phyloP scores from a whole-genome alignment of 1,140 invertebrate species.

The Polypedilum vanderplanki region DNA sequence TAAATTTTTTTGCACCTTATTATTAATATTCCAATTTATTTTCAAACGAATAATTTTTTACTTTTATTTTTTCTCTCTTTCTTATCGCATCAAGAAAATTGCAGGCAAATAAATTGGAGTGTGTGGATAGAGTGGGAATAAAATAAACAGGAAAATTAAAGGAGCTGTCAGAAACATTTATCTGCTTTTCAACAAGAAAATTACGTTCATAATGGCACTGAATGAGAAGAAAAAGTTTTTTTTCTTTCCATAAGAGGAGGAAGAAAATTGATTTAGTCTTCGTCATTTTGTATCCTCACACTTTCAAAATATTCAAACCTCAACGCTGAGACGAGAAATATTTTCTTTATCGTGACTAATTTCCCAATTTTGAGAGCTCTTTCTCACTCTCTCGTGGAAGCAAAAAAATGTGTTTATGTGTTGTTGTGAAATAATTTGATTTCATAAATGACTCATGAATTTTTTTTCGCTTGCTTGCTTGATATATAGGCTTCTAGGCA shows the following conservation, averaged over 20 bases:
- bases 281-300: background rate
- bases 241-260: background rate
- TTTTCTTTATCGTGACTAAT: slow-evolving; percentile 27
- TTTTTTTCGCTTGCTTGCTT: background rate
- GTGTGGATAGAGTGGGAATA: background rate
- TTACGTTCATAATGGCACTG: slow-evolving; percentile 23
- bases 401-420: background rate
- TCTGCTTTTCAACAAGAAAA: slow-evolving; percentile 29
- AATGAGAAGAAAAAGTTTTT: background rate
- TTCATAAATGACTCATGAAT: slow-evolving; percentile 24
- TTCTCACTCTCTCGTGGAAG: background rate
- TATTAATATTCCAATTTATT: too few species aligned
- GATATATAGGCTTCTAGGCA: background rate
- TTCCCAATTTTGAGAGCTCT: slow-evolving; percentile 6
- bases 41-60: background rate
- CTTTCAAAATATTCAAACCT: background rate
- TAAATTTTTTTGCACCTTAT: background rate
- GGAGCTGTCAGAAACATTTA: slow-evolving; percentile 28
- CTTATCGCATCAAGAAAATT: background rate
- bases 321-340: background rate
- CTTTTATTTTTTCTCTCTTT: too few species aligned
- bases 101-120: background rate
- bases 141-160: slow-evolving; percentile 26
- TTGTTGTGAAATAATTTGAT: background rate
- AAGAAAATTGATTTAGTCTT: slow-evolving; percentile 22